Percentiles rank a stretch among this genome's conserved stretches.
phyloP scores from a whole-genome alignment of 1,140 invertebrate species.

The Hyles vespertilio region DNA sequence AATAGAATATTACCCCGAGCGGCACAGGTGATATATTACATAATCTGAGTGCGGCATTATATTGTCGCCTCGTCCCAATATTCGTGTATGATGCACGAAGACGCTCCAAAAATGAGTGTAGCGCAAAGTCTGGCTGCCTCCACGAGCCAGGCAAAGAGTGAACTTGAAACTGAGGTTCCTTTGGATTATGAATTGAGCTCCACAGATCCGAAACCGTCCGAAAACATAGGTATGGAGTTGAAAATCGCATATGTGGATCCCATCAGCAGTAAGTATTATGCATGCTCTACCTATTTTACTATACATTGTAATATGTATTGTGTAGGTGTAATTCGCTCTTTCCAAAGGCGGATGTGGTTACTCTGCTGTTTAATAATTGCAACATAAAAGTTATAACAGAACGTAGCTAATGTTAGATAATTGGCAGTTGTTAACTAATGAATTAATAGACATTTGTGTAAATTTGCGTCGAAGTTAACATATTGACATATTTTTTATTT shows the following conservation, averaged over 20 bases:
- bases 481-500: too few relatives aligned
- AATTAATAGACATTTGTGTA: too few relatives aligned
- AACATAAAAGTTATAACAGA: too few relatives aligned
- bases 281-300: background rate
- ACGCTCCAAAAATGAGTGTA: conserved; percentile 73
- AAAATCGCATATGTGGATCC: conserved; percentile 66
- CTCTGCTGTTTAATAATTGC: too few relatives aligned
- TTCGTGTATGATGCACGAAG: conserved; percentile 68
- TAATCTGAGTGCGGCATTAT: conserved; percentile 39
- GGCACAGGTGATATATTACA: conserved; percentile 40
- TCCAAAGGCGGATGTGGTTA: too few relatives aligned
- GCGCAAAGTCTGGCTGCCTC: conserved; percentile 65
- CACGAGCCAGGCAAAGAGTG: conserved; percentile 63
- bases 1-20: conserved; percentile 41
- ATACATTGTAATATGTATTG: too few relatives aligned
- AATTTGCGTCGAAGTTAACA: too few relatives aligned
- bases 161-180: conserved; percentile 51
- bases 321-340: too few relatives aligned
- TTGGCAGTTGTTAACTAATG: too few relatives aligned
- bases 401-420: too few relatives aligned
- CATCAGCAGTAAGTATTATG: conserved; percentile 47
- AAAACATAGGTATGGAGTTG: conserved; percentile 55
- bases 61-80: conserved; percentile 50
- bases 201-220: conserved; percentile 47
- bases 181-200: conserved; percentile 52